Conservation (phyloP, 2,888 invertebrate species). For the Tineola bisselliella region DNA sequence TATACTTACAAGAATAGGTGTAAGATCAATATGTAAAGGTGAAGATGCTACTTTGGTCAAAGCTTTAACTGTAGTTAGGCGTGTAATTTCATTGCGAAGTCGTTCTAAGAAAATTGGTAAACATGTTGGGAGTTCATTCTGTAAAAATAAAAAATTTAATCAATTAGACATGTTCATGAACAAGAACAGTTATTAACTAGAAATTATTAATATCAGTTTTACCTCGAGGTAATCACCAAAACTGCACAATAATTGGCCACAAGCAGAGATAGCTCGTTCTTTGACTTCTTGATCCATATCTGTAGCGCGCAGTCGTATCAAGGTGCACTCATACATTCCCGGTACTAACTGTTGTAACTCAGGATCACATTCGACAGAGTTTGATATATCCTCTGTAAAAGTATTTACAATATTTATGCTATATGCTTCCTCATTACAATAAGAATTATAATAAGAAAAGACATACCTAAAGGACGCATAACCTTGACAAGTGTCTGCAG, state of each 20-base stretch:
- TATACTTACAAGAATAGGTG: slow-evolving; percentile 76
- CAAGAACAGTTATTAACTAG: too few relatives aligned
- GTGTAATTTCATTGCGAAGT: slow-evolving; percentile 95
- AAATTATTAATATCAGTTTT: not conserved
- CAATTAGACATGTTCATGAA: too few relatives aligned
- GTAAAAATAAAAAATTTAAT: slow-evolving; percentile 21
- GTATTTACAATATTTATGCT: too few relatives aligned
- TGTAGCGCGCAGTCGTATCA: slow-evolving; percentile 87
- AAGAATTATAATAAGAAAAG: too few relatives aligned
- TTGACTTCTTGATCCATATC: slow-evolving; percentile 99
- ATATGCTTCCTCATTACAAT: too few relatives aligned
- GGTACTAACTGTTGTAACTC: slow-evolving; percentile 76
- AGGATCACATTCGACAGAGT: not conserved
- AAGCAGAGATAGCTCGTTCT: slow-evolving; percentile 96
- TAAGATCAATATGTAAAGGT: slow-evolving; percentile 84
- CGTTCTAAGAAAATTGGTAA: slow-evolving; percentile 95
- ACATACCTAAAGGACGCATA: slow-evolving; percentile 86
- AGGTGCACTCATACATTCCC: slow-evolving; percentile 84
- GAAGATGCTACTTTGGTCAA: slow-evolving; percentile 93
- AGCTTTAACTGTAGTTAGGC: slow-evolving; percentile 95
- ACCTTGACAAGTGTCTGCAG: slow-evolving; percentile 94
- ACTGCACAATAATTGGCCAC: slow-evolving; percentile 94
- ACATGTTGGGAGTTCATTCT: slow-evolving; percentile 81
- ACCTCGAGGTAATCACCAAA: slow-evolving; percentile 86
- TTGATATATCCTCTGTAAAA: not conserved